Base-by-base conservation (phyloP, 1,140 invertebrate genomes). In the Mya arenaria region DNA sequence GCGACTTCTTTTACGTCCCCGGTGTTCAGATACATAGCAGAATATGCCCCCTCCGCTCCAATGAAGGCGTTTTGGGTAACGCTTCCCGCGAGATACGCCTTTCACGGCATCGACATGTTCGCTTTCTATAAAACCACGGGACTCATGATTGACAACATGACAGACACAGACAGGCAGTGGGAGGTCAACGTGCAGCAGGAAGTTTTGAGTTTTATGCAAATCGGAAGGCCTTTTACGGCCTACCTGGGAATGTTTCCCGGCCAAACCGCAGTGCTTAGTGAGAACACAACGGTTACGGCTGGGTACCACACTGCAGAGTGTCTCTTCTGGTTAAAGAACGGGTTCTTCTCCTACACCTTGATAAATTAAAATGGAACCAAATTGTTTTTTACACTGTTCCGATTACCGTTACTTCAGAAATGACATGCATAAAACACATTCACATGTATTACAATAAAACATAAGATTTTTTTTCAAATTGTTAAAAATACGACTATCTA, bases 51-150 rank as follows among this genome's bases (percentile, higher is more conserved):
- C 30, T 13, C 36, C 30, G n/a, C n/a, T n/a, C n/a, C n/a, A n/a
- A n/a, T n/a, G n/a, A n/a, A n/a, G n/a, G n/a, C n/a, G n/a, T 84
- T 73, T 48, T 48, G 62, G 10, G n/a, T 4, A 6, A 4, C 55
- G 0, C 19, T 78, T 2, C 48, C 77, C 28, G 6, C 75, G 5
- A 72, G 30, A 28, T 85, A 83, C 39, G 58, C 83, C 2, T 88
- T 80, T 68, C 71, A 86, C 25, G 73, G 83, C 25, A 86, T 85
- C 58, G 86, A 88, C 37, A 55, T 85, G 10, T 48, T 78, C 6
- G 85, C 63, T 0, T 88, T 86, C 60, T 88, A 86, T 44, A 65
- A 58, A 1, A 48, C 44, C 15, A n/a, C n/a, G n/a, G n/a, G n/a
- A n/a, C n/a, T n/a, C n/a, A 79, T 88, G 48, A 19, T 25, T 6